Base-by-base conservation (phyloP, 2,888 invertebrate species). In the Agrotis segetum region DNA sequence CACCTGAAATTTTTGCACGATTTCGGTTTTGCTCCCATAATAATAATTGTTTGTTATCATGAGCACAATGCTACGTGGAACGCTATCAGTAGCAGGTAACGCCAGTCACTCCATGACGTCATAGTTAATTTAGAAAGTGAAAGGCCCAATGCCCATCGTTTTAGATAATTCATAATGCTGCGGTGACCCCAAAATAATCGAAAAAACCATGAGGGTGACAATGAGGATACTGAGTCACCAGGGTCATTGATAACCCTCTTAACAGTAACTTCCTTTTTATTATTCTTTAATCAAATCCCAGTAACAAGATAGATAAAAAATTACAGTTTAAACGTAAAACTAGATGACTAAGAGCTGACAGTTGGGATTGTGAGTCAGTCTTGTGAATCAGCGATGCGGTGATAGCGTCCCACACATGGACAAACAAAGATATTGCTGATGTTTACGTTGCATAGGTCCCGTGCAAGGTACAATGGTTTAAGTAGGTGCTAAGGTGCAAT, bases 371-470 rank as follows among this genome's bases (percentile, higher is more conserved):
- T 82, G 84, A 82, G 67, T 82, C 84, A 85, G 56, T 67, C 40
- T 56, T 68, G 72, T 85, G 85, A 82, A 72, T 84, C 84, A 84
- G 59, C 74, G 79, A 84, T 78, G 72, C 68, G 47, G 52, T 47
- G 85, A 84, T 84, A 84, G 62, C 66, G 46, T 53, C 81, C 70
- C 70, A 81, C 84, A 82, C 65, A 64, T 21, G 52, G 9, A n/a
- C 73, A 63, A 55, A 77, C 73, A 72, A 66, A 77, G 59, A 76
- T 78, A 75, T 59, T 58, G 62, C 59, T 73, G 67, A 70, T 74
- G 50, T 55, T 49, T 52, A 60, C 5, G 44, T 55, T 58, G 14
- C 55, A 55, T 59, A 64, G 58, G 60, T 52, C 29, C 11, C 21
- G n/a, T 66, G 47, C 34, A 19, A 17, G 40, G 44, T 21, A 21